Base-by-base conservation (phyloP, 2,888 invertebrate genomes). In the Scaptomyza reducta region DNA sequence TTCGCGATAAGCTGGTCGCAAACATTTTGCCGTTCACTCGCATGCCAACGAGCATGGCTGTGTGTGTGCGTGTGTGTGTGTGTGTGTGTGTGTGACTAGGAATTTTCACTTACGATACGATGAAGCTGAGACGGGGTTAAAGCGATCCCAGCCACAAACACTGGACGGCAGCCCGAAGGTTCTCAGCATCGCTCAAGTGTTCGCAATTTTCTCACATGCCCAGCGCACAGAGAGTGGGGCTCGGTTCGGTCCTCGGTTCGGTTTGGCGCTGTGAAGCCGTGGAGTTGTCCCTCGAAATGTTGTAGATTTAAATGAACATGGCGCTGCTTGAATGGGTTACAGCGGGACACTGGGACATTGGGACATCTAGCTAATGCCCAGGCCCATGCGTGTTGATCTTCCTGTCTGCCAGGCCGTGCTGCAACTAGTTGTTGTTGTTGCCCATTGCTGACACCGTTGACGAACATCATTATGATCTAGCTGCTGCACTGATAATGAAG, bases 291-390 rank as follows among this genome's bases (percentile, higher is more conserved):
- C 90, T 90, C 89, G 77, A 76, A 87, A 78, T 73, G 85, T 89
- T 89, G 87, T 87, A 85, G 87, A 88, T 87, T 87, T 89, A 86
- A 86, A 88, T 88, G 85, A 89, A 88, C 89, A 88, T 84, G 89
- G 76, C 82, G 85, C 76, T 80, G 85, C 65, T 62, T 70, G 69
- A 58, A 54, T 50, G 57, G 53, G 65, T n/a, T n/a, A 66, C 64
- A 35, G 11, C 3, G 18, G 29, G 46, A 29, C 51, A 14, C 22
- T 22, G 27, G 55, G 59, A n/a, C n/a, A n/a, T 29, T 33, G 56
- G 51, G 61, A 58, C 68, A 65, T 41, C 46, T 35, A 55, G 55
- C 60, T 61, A 76, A 76, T 71, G 77, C 72, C 72, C 73, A 53
- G 50, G 77, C 60, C 60, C 70, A 87, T 81, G 81, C 87, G 81